phyloP scores from a whole-genome alignment of 2,888 invertebrate species.

The Sturmia bella region DNA sequence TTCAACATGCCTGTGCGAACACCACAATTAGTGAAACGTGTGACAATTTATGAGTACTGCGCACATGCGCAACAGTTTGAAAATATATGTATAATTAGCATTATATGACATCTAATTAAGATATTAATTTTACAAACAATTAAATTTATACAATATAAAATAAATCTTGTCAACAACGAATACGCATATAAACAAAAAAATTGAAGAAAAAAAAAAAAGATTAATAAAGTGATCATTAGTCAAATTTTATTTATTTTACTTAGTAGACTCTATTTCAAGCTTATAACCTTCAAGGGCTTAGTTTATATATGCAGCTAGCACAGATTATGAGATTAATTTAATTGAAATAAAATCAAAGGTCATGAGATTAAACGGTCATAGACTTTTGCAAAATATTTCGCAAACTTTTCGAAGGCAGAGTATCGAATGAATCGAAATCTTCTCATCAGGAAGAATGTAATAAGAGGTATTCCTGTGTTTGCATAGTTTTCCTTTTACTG shows the following conservation, averaged over 20 bases:
- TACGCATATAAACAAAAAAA: neutral
- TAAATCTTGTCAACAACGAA: conserved; percentile 46
- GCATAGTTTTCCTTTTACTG: too few species aligned
- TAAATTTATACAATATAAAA: conserved; percentile 24
- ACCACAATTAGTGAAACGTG: conserved; percentile 53
- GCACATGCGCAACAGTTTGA: conserved; percentile 38
- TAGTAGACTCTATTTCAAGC: neutral
- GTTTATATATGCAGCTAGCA: too few species aligned
- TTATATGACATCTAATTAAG: conserved; percentile 59
- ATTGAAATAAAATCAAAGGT: too few species aligned
- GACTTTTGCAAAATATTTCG: too few species aligned
- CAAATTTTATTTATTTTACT: neutral
- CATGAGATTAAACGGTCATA: too few species aligned
- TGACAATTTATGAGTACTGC: conserved; percentile 37
- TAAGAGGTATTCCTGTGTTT: too few species aligned
- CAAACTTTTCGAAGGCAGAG: too few species aligned
- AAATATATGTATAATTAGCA: conserved; percentile 43
- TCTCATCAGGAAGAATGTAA: too few species aligned
- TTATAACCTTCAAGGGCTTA: neutral
- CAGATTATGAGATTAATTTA: too few species aligned
- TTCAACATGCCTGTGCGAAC: neutral
- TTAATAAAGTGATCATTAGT: conserved; percentile 6
- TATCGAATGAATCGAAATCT: too few species aligned
- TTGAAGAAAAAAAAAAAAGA: neutral
- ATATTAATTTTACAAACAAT: conserved; percentile 39